Evolutionary conservation across 2,888 invertebrate species (phyloP).

Genomic region (Thyatira batis): DNA sequence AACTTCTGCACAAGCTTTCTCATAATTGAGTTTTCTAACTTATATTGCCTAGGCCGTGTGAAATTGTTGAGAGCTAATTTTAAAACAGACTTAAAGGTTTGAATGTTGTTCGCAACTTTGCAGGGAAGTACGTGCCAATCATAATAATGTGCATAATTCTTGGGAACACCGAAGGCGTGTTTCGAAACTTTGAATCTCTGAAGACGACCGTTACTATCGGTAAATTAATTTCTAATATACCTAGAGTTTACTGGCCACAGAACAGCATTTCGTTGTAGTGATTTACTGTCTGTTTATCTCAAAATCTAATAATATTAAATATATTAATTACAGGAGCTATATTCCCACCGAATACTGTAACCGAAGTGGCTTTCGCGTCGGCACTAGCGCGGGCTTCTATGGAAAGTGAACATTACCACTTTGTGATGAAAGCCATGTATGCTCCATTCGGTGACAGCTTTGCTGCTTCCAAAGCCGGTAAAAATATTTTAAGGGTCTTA

Average conservation of each 20-base stretch:
- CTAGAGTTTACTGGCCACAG: neutral
- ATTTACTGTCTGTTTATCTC: neutral
- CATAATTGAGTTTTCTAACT: neutral
- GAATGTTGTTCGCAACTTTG: constrained; percentile 29
- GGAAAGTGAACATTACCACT: constrained; percentile 68
- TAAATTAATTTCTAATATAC: constrained; percentile 39
- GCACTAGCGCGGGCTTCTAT: constrained; percentile 67
- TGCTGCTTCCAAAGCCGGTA: constrained; percentile 70
- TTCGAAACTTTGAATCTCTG: constrained; percentile 61
- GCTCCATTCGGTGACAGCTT: constrained; percentile 66
- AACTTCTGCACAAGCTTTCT: neutral
- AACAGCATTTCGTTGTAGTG: neutral
- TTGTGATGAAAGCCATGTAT: constrained; percentile 55
- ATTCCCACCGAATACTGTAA: constrained; percentile 64
- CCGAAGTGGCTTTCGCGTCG: constrained; percentile 69
- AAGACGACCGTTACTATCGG: constrained; percentile 65
- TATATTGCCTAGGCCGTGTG: neutral
- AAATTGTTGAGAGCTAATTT: constrained; percentile 10
- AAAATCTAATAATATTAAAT: neutral
- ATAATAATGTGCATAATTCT: constrained; percentile 42
- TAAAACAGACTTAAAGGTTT: constrained; percentile 24
- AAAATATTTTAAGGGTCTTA: constrained; percentile 12
- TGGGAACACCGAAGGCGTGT: constrained; percentile 47
- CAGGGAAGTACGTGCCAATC: constrained; percentile 52
- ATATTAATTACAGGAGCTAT: constrained; percentile 55